A percentile compares a stretch with the other conserved stretches of the same genome.
phyloP scores from a whole-genome alignment of 2,113 vertebrate genomes.

The Phrynosoma blainvillii region DNA sequence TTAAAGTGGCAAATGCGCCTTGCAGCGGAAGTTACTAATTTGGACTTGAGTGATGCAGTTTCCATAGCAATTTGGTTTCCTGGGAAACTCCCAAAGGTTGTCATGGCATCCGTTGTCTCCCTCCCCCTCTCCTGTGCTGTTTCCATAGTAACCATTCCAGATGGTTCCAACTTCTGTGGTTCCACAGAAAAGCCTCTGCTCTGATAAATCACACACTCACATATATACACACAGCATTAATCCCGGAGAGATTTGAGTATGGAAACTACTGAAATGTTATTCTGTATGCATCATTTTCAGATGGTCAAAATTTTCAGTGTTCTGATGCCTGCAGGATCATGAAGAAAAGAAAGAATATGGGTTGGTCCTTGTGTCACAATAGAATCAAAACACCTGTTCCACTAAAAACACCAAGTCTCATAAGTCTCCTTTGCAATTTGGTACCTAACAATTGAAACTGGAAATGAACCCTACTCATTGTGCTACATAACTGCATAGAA shows the following conservation, averaged over 20 bases:
- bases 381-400: conserved; percentile 54
- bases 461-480: conserved; percentile 25
- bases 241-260: conserved; percentile 51
- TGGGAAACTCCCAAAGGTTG: conserved; percentile 93
- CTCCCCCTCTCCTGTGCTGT: conserved; percentile 73
- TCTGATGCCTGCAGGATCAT: conserved; percentile 35
- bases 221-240: conserved; percentile 58
- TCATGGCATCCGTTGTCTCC: conserved; percentile 85
- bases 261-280: conserved; percentile 38
- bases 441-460: conserved; percentile 39
- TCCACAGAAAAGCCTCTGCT: conserved; percentile 64
- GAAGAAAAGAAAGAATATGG: conserved; percentile 36
- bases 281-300: conserved; percentile 43
- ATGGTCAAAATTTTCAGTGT: conserved; percentile 34
- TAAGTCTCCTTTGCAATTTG: conserved; percentile 51
- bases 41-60: conserved; percentile 90
- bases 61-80: conserved; percentile 93
- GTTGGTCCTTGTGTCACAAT: conserved; percentile 33
- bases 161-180: conserved; percentile 81
- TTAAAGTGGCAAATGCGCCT: conserved; percentile 80
- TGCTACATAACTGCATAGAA: not conserved
- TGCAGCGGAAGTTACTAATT: conserved; percentile 90
- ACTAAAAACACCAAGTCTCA: conserved; percentile 42
- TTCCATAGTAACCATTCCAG: conserved; percentile 89
- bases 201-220: conserved; percentile 65